These are phyloP conservation scores for Rhinoptilus africanus DNA, from an alignment of 2,113 vertebrate genomes.

Conservation along the genomic window DNA sequence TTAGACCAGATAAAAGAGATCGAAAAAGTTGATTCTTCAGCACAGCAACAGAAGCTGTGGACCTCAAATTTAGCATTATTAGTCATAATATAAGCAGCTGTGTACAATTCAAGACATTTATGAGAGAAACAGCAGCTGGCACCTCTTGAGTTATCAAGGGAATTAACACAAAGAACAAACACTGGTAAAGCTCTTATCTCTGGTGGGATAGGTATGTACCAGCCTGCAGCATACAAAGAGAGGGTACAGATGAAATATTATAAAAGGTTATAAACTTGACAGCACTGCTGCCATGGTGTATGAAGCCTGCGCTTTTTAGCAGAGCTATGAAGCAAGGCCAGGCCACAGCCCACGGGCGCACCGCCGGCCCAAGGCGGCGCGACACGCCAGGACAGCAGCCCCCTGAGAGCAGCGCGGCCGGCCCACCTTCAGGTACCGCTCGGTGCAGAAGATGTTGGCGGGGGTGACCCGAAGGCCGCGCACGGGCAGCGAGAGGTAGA, in stretches of 20 bases:
- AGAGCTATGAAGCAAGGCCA: fast-evolving
- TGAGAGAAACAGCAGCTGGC: neutral
- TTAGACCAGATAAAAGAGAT: neutral
- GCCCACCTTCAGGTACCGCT: conserved; percentile 88
- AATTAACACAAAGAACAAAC: fast-evolving
- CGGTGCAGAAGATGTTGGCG: conserved; percentile 80
- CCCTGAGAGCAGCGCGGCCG: neutral
- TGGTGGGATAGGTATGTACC: no score
- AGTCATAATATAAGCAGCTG: no score
- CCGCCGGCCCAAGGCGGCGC: fast-evolving
- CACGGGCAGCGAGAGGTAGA: conserved; percentile 81
- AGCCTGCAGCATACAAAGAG: neutral
- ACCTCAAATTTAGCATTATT: neutral
- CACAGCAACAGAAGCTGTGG: neutral
- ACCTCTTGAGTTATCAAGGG: fast-evolving
- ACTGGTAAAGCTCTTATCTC: fast-evolving
- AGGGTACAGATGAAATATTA: fast-evolving
- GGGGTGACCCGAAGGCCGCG: conserved; percentile 68
- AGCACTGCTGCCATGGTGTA: fast-evolving
- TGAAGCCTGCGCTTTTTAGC: neutral
- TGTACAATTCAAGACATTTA: neutral
- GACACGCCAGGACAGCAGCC: fast-evolving
- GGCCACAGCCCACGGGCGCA: neutral
- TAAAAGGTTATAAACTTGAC: fast-evolving
- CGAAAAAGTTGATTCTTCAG: neutral